phyloP scores from a whole-genome alignment of 2,888 invertebrate species.

The Drosophila helvetica region DNA sequence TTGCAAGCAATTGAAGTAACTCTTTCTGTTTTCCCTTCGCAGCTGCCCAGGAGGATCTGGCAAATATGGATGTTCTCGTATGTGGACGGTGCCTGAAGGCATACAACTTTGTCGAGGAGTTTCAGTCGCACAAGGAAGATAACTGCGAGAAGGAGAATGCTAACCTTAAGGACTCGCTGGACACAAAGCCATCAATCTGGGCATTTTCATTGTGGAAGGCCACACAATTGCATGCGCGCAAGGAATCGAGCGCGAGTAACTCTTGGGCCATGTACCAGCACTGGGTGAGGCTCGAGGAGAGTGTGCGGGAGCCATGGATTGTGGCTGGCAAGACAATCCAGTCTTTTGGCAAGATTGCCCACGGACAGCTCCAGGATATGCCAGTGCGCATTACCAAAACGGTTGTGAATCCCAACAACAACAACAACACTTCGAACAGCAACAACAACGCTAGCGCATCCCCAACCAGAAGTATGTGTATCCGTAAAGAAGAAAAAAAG shows the following conservation, averaged over 20 bases:
- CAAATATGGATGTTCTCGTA: constrained; percentile 90
- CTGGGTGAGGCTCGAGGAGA: constrained; percentile 92
- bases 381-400: constrained; percentile 84
- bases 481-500: background rate
- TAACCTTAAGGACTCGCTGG: constrained; percentile 86
- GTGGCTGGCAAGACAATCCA: constrained; percentile 91
- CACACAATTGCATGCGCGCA: constrained; percentile 84
- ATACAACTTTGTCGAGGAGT: constrained; percentile 91
- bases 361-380: constrained; percentile 84
- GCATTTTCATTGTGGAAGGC: constrained; percentile 93
- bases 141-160: constrained; percentile 83
- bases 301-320: constrained; percentile 91
- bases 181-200: constrained; percentile 93
- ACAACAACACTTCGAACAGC: constrained; percentile 58
- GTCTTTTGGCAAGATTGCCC: constrained; percentile 87
- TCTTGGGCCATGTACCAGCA: constrained; percentile 93
- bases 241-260: constrained; percentile 84
- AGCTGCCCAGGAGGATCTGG: constrained; percentile 92
- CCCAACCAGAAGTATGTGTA: constrained; percentile 74
- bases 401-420: constrained; percentile 80
- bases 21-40: background rate
- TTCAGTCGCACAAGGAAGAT: constrained; percentile 88
- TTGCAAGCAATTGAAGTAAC: constrained; percentile 10
- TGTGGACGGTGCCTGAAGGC: constrained; percentile 93
- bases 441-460: constrained; percentile 58